Evolutionary conservation across 2,113 vertebrate genomes (phyloP).

Genomic region (Amphilophus citrinellus): DNA sequence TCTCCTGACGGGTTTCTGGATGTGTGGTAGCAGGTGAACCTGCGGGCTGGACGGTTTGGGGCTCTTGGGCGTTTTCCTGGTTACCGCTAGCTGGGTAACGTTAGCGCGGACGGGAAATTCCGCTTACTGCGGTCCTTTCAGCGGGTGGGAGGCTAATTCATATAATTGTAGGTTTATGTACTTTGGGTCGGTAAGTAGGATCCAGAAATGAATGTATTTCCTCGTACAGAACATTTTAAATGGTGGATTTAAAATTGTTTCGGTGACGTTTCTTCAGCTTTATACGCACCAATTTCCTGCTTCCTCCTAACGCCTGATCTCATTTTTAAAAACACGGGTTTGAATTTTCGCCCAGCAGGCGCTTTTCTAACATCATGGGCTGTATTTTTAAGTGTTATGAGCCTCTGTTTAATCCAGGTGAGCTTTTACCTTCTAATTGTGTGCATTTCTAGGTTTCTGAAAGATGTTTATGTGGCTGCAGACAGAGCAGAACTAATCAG

Average conservation of each 20-base stretch:
- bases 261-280: not conserved
- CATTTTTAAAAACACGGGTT: not conserved
- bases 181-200: not conserved
- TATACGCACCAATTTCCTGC: not conserved
- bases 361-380: not conserved
- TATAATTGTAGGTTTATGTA: not conserved
- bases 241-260: not conserved
- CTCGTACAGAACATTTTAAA: too few species aligned
- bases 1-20: not conserved
- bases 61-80: slow-evolving; percentile 44
- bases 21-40: not conserved
- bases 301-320: not conserved
- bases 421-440: not conserved
- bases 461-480: not conserved
- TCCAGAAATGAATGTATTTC: not conserved
- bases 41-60: not conserved
- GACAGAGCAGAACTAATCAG: not conserved
- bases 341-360: not conserved
- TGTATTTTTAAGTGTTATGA: not conserved
- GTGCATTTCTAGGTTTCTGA: not conserved
- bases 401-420: not conserved
- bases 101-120: not conserved
- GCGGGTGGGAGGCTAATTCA: not conserved
- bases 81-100: slow-evolving; percentile 40
- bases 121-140: not conserved